Evolutionary conservation across 1,140 invertebrate species (phyloP).

Genomic region (Hestina assimilis): DNA sequence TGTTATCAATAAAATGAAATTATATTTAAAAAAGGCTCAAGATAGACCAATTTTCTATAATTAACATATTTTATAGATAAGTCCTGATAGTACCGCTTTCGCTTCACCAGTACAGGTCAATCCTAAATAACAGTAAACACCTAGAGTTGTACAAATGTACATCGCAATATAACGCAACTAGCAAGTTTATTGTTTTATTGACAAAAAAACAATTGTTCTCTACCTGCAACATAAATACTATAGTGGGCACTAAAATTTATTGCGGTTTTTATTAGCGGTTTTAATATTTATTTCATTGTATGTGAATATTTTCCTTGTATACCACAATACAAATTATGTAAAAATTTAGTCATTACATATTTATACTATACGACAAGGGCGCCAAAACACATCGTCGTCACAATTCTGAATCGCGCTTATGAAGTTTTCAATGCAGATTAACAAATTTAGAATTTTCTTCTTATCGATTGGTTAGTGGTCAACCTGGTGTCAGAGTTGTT

Average conservation of each 20-base stretch:
- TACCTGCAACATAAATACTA: conserved; percentile 11
- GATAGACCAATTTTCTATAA: background rate
- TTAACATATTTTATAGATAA: background rate
- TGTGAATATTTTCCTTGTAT: too few species aligned
- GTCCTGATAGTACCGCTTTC: background rate
- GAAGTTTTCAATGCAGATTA: too few species aligned
- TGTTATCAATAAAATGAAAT: too few species aligned
- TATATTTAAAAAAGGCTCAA: too few species aligned
- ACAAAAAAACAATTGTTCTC: conserved; percentile 15
- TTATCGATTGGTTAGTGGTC: too few species aligned
- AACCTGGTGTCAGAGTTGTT: too few species aligned
- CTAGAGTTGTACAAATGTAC: background rate
- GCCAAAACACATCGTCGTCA: too few species aligned
- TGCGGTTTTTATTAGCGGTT: background rate
- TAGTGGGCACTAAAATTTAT: conserved; percentile 8
- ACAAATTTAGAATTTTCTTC: too few species aligned
- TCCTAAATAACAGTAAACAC: conserved; percentile 6
- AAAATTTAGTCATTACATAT: too few species aligned
- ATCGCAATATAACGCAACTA: conserved; percentile 2
- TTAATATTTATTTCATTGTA: conserved; percentile 1
- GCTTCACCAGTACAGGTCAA: background rate
- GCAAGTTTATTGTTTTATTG: conserved; percentile 12
- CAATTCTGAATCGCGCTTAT: too few species aligned
- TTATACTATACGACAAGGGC: too few species aligned
- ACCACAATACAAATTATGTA: too few species aligned